Evolutionary conservation across 2,888 invertebrate species (phyloP), one percentile per base, ranked within the genome.

Genomic region (Falcaria lacertinaria): DNA sequence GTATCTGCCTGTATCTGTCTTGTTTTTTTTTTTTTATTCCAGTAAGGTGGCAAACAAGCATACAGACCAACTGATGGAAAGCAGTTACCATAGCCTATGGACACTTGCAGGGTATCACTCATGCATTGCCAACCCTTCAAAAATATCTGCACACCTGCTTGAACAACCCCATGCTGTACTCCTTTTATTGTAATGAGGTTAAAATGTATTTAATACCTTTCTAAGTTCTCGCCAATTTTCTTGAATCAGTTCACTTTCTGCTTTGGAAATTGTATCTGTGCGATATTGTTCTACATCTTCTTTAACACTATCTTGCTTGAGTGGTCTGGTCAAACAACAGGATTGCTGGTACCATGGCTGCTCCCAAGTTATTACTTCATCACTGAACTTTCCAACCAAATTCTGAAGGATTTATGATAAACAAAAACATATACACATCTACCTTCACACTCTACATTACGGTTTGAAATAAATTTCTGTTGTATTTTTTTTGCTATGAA

Each of bases 321-420:
- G 37, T 35, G 66, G 62, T 22, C 76, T 62, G 14, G 80, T 73
- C 2, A 80, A 45, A 14, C 66, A 57, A 33, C 52, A 64, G 14
- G 62, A 47, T 39, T 58, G 43, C 63, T 86, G 87, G 56, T 84
- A 87, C 86, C 84, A 86, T 4, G 87, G 87, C 49, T 71, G 77
- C 4, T 68, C 51, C 87, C 87, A 87, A 33, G 69, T 64, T 42
- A 85, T 65, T 14, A 47, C 38, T 49, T 64, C 65, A 41, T 57
- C 13, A 25, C 54, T 37, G 32, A 72, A 50, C 57, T 56, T 77
- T 2, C 56, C 43, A 19, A 71, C 35, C 28, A 85, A 49, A 37
- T 70, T 37, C 84, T 84, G 57, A 47, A 76, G 56, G 11, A 28
- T 11, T 3, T 2, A 4, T 7, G 28, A 43, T 22, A 34, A 33